phyloP scores from a whole-genome alignment of 2,888 invertebrate species.

The Rugalucina vietnamica region DNA sequence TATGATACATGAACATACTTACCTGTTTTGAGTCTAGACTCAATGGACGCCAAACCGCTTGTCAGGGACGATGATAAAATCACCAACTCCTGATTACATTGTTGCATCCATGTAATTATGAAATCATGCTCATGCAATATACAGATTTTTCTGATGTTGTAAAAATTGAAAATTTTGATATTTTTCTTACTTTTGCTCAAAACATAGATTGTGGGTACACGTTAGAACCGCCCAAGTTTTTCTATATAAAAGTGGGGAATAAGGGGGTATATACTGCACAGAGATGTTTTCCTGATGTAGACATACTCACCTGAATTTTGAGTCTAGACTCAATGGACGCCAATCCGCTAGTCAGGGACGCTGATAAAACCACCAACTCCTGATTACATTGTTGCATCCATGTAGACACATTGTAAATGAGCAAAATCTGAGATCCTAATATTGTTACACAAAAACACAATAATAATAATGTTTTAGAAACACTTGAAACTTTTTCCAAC shows the following conservation, averaged over 20 bases:
- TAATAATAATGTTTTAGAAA: not conserved
- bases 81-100: not conserved
- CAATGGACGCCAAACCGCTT: not conserved
- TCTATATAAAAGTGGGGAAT: no score
- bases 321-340: not conserved
- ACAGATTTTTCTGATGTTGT: no score
- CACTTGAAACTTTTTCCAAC: no score
- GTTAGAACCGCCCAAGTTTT: no score
- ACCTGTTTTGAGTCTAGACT: not conserved
- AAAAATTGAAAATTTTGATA: no score
- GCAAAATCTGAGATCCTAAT: not conserved
- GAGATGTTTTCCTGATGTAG: no score
- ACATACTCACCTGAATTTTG: not conserved
- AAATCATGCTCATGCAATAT: no score
- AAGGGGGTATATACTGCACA: no score
- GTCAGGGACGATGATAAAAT: not conserved
- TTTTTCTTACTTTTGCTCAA: no score
- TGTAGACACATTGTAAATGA: not conserved
- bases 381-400: not conserved
- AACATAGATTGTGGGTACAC: no score
- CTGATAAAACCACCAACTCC: not conserved
- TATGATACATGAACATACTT: no score
- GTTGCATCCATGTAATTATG: no score
- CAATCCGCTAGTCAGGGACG: not conserved
- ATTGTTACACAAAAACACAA: not conserved